phyloP scores from a whole-genome alignment of 2,888 invertebrate species.

The Chromoteleia sp. region DNA sequence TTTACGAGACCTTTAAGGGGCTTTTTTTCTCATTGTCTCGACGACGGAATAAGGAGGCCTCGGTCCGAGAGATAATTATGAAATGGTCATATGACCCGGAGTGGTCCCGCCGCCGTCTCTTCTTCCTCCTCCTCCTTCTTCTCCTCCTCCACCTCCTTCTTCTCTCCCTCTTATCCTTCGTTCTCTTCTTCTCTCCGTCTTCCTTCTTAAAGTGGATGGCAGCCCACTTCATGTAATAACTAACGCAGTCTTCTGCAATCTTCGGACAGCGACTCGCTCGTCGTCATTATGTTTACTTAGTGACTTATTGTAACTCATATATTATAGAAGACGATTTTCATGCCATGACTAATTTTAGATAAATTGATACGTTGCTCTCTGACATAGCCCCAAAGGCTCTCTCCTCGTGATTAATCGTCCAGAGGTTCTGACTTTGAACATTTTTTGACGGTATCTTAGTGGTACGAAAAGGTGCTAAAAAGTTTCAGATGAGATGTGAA shows the following conservation, averaged over 20 bases:
- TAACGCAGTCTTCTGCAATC: slow-evolving; percentile 53
- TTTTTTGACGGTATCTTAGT: neutral
- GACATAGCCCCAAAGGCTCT: slow-evolving; percentile 29
- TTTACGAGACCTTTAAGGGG: slow-evolving; percentile 60
- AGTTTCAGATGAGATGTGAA: too few relatives aligned
- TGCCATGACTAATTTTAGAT: slow-evolving; percentile 63
- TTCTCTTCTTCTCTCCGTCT: neutral
- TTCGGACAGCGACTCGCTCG: slow-evolving; percentile 31
- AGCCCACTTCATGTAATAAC: slow-evolving; percentile 53
- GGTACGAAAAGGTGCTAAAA: too few relatives aligned
- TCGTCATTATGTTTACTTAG: slow-evolving; percentile 66
- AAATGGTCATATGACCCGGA: slow-evolving; percentile 57
- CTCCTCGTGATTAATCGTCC: slow-evolving; percentile 43
- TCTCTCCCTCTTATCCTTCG: slow-evolving; percentile 5
- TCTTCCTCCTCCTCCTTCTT: neutral
- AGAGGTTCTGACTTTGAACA: neutral
- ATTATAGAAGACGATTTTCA: slow-evolving; percentile 57
- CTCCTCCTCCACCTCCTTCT: neutral
- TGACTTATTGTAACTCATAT: slow-evolving; percentile 62
- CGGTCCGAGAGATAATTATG: slow-evolving; percentile 60
- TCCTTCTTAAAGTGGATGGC: slow-evolving; percentile 27
- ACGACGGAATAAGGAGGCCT: slow-evolving; percentile 49
- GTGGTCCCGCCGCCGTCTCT: slow-evolving; percentile 12
- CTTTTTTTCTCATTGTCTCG: slow-evolving; percentile 63
- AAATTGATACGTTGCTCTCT: slow-evolving; percentile 60